Percentiles rank a stretch among this genome's conserved stretches.
These are phyloP conservation scores for Sardinella longiceps DNA, from an alignment of 2,797 vertebrate species.

Conservation along the genomic window DNA sequence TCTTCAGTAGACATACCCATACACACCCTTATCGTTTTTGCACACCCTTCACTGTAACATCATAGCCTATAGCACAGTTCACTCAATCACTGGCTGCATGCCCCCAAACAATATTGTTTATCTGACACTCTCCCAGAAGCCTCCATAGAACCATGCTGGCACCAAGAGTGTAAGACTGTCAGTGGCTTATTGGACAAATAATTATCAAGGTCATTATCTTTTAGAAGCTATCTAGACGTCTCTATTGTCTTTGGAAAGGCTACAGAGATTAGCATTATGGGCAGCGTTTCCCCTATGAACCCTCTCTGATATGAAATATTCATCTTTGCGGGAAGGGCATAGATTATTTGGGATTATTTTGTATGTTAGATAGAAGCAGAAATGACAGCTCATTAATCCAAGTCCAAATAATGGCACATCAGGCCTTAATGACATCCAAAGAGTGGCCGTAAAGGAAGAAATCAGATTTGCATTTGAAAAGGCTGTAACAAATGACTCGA, in stretches of 20 bases:
- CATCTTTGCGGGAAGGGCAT: too few relatives aligned
- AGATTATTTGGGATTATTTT: too few relatives aligned
- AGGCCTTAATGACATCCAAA: not conserved
- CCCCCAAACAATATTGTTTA: not conserved
- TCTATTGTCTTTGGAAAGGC: not conserved
- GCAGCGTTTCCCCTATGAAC: not conserved
- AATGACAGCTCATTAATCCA: not conserved
- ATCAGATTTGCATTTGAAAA: not conserved
- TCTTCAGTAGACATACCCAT: not conserved
- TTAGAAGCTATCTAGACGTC: not conserved
- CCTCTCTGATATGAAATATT: not conserved
- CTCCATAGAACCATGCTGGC: too few relatives aligned
- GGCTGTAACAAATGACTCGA: constrained; percentile 1
- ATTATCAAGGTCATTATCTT: not conserved
- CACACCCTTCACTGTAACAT: not conserved
- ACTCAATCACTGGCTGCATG: not conserved
- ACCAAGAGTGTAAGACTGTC: too few relatives aligned
- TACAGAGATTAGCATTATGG: not conserved
- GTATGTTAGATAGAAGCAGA: not conserved
- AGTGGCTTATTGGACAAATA: not conserved
- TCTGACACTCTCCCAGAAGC: too few relatives aligned
- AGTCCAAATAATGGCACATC: not conserved
- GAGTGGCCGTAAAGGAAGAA: not conserved
- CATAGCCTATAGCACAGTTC: not conserved
- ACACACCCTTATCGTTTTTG: not conserved